Percentiles rank a stretch among this genome's conserved stretches.
Conservation (phyloP, 1,140 invertebrate genomes). For the Drosophila orosa region DNA sequence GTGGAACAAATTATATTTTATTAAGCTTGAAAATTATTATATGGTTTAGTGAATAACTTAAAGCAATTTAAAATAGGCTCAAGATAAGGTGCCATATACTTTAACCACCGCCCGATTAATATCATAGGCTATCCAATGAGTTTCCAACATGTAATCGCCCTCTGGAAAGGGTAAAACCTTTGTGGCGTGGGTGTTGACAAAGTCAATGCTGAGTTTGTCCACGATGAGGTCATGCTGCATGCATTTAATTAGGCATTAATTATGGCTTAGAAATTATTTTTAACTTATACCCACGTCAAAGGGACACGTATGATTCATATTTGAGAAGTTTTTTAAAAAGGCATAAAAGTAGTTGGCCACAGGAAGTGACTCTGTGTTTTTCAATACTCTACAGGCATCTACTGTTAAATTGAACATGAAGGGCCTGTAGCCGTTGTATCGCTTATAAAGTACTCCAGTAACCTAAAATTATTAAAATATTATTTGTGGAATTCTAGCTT, state of each 20-base stretch:
- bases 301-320: constrained; percentile 2
- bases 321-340: background rate
- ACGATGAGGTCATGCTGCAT: background rate
- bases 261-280: background rate
- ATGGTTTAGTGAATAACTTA: background rate
- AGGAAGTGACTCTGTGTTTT: background rate
- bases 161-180: background rate
- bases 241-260: background rate
- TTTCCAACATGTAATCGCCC: background rate
- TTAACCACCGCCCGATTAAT: background rate
- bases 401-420: background rate
- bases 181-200: background rate
- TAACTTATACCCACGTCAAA: background rate
- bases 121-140: background rate
- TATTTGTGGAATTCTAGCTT: background rate
- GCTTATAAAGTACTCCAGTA: background rate
- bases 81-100: background rate
- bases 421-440: background rate
- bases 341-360: background rate
- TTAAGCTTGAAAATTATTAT: background rate
- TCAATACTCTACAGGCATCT: background rate
- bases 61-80: background rate
- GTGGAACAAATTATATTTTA: background rate
- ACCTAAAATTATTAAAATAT: background rate
- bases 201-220: background rate